Base-by-base conservation (phyloP, 2,113 vertebrate genomes). In the Nibea albiflora region DNA sequence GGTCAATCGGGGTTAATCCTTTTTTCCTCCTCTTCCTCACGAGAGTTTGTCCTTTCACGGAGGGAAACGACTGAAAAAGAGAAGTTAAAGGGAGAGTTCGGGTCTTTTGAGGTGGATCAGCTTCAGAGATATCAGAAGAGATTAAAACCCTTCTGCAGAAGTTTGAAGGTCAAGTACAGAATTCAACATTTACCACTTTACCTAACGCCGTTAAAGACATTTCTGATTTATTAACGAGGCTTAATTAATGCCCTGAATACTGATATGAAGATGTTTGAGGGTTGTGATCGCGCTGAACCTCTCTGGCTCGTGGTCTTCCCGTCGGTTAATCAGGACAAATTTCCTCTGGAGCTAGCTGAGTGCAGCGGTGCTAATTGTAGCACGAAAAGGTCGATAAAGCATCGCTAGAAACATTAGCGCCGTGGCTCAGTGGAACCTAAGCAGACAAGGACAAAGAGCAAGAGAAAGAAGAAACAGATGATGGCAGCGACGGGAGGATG, bases 1-100 rank as follows among this genome's bases (percentile, higher is more conserved):
- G 46, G 76, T 88, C 73, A 78, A 26, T 69, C 65, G 11, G 46
- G 64, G 70, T 70, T 76, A 69, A 76, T 64, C 75, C 17, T 0
- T 20, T 11, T 50, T 11, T 35, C 26, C 22, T 56, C 22, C 39
- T 58, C 20, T n/a, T 63, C 16, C 56, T 66, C 24, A 0, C 3
- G n/a, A 35, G 46, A 60, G 58, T 26, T 77, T 60, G 26, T 10
- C 58, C 44, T 67, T 75, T 44, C 22, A 56, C 8, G 14, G 16
- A 39, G 42, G 3, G 22, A 80, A 53, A 52, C 19, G 24, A 26
- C 56, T 63, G 24, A 44, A 19, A 12, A 5, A 26, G 17, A 7
- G 42, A 66, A 24, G 53, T 58, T 46, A 2, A 61, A 26, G 46
- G 31, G 42, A 57, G 10, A 72, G 20, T 72, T 72, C 2, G 10